Evolutionary conservation across 1,140 invertebrate species (phyloP), one percentile per base, ranked within the genome.

Genomic region (Drosophila arawakana): DNA sequence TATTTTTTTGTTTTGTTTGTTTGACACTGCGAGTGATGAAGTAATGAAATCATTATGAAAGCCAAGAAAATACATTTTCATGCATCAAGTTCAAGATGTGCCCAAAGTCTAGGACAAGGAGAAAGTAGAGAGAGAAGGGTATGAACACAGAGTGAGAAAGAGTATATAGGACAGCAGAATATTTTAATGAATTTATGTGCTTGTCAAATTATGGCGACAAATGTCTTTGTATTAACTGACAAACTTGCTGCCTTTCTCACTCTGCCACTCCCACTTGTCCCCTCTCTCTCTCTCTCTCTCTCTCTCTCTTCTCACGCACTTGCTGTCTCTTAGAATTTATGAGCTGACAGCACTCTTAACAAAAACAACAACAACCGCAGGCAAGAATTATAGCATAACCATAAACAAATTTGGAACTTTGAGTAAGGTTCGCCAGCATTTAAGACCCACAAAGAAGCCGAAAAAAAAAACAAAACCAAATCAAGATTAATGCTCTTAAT

Each of bases 31-130:
- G 58, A 43, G 58, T 62, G 76, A 72, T 69, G 69, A 86, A 80
- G 77, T 88, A 86, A 88, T 86, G 83, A 88, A 88, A 86, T 77
- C 44, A 67, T 77, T 84, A 68, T 80, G 49, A 49, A 69, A 66
- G 67, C 47, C 67, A 75, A 73, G 44, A 61, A 30, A 61, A 69
- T 69, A 59, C 21, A 71, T 41, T 72, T 73, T 79, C 79, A 81
- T 73, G 79, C 76, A 76, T 76, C 82, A 86, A 86, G 83, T 86
- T 86, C 79, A 86, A 71, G 73, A 71, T 55, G 52, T 39, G 18
- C n/a, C 13, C 59, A 61, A n/a, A 25, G 57, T 71, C 60, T 63
- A 58, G 61, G 34, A 3, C 35, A 50, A 9, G n/a, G 2, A 37
- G 3, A 8, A 62, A 30, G 0, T 1, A 21, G 15, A 39, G 25